phyloP scores from a whole-genome alignment of 2,797 vertebrate genomes.

The Betta splendens region DNA sequence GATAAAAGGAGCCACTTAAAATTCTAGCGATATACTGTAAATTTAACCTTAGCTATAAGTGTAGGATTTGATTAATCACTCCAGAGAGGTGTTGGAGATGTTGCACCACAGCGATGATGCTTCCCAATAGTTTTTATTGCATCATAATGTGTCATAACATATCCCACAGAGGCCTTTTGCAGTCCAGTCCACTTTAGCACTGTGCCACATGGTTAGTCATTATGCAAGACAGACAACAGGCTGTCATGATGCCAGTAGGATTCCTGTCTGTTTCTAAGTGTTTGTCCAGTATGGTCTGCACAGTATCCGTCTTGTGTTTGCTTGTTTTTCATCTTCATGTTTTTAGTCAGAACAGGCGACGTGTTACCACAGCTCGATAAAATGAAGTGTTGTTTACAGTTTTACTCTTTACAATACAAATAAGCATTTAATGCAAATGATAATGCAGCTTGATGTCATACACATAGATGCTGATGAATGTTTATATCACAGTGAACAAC shows the following conservation, averaged over 20 bases:
- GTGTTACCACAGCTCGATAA: conserved; percentile 21
- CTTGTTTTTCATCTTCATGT: conserved; percentile 67
- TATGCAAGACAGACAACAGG: conserved; percentile 41
- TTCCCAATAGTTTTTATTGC: conserved; percentile 67
- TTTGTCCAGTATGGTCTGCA: conserved; percentile 57
- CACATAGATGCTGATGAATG: conserved; percentile 77
- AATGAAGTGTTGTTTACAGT: conserved; percentile 22
- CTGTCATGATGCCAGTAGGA: conserved; percentile 39
- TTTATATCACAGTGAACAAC: conserved; percentile 81
- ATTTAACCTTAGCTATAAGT: conserved; percentile 49
- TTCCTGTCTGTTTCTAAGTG: conserved; percentile 57
- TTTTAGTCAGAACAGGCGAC: conserved; percentile 30
- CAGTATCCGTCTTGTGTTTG: conserved; percentile 65
- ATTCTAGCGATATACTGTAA: conserved; percentile 27
- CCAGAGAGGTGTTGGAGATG: conserved; percentile 55
- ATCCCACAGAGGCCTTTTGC: conserved; percentile 59
- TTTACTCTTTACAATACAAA: conserved; percentile 16
- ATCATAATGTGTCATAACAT: conserved; percentile 71
- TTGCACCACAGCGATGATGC: conserved; percentile 45
- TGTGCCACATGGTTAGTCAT: conserved; percentile 50
- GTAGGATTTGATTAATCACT: conserved; percentile 56
- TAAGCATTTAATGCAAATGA: conserved; percentile 37
- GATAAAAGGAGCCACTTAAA: conserved; percentile 37
- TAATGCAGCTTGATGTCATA: conserved; percentile 68
- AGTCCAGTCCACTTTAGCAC: conserved; percentile 49